A percentile compares a stretch with the other conserved stretches of the same genome.
Conservation (phyloP, 2,888 invertebrate species). For the Herminia tarsipennalis region DNA sequence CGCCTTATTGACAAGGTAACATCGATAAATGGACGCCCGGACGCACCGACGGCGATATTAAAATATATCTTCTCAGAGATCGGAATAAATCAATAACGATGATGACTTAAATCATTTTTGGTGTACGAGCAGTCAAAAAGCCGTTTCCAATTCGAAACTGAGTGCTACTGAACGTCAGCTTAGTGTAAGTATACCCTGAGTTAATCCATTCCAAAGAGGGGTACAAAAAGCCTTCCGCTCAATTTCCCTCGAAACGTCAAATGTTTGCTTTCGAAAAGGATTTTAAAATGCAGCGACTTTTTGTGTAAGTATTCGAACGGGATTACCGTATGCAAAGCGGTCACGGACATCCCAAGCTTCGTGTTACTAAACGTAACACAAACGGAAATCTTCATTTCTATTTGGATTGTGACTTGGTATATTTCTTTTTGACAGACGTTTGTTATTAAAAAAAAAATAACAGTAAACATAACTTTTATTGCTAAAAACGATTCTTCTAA, state of each 20-base stretch:
- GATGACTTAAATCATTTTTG: constrained; percentile 69
- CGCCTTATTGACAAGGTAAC: constrained; percentile 81
- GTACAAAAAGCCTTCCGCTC: constrained; percentile 73
- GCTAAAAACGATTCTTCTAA: no score
- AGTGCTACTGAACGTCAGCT: constrained; percentile 62
- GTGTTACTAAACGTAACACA: constrained; percentile 48
- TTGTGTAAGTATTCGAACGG: constrained; percentile 68
- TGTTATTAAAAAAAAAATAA: no score
- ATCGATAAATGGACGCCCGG: constrained; percentile 68
- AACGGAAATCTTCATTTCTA: constrained; percentile 49
- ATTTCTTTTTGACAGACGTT: no score
- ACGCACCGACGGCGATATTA: constrained; percentile 68
- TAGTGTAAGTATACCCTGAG: constrained; percentile 51
- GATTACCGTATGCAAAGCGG: constrained; percentile 79
- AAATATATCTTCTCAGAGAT: constrained; percentile 74
- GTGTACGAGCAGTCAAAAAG: constrained; percentile 41
- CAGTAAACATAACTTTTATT: no score
- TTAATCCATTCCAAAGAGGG: constrained; percentile 56
- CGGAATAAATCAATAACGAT: constrained; percentile 76
- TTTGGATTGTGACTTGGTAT: constrained; percentile 17
- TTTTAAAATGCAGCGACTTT: constrained; percentile 84
- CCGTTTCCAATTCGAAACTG: constrained; percentile 44
- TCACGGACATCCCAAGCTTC: constrained; percentile 43
- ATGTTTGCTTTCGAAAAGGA: constrained; percentile 80
- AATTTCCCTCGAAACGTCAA: constrained; percentile 81